phyloP scores from a whole-genome alignment of 2,888 invertebrate species.

The Epistrophe grossulariae region DNA sequence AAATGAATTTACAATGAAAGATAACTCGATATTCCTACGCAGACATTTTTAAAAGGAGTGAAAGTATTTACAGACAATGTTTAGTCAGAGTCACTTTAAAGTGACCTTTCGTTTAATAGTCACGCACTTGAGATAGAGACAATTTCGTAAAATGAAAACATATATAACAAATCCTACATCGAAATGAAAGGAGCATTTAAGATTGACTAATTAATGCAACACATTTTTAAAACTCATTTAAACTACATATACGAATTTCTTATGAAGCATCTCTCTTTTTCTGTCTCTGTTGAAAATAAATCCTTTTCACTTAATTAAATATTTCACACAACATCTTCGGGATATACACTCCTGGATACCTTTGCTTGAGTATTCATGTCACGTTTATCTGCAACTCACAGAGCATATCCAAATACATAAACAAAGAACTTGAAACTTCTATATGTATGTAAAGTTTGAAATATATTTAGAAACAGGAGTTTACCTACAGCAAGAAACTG shows the following conservation, averaged over 20 bases:
- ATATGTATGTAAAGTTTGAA: background rate
- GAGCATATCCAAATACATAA: background rate
- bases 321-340: conserved; percentile 46
- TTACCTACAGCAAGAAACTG: background rate
- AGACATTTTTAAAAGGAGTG: background rate
- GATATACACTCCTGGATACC: background rate
- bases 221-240: background rate
- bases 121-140: background rate
- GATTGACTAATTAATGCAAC: background rate
- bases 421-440: background rate
- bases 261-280: background rate
- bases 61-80: background rate
- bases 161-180: background rate
- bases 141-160: background rate
- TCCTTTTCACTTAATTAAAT: conserved; percentile 62
- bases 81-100: no score
- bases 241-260: background rate
- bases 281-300: conserved; percentile 27
- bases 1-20: background rate
- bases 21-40: no score
- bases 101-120: background rate
- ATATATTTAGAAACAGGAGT: background rate
- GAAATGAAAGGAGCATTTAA: background rate
- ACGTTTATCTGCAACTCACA: conserved; percentile 43
- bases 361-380: conserved; percentile 42